phyloP scores from a whole-genome alignment of 2,888 invertebrate species.

The Dendrolimus pini region DNA sequence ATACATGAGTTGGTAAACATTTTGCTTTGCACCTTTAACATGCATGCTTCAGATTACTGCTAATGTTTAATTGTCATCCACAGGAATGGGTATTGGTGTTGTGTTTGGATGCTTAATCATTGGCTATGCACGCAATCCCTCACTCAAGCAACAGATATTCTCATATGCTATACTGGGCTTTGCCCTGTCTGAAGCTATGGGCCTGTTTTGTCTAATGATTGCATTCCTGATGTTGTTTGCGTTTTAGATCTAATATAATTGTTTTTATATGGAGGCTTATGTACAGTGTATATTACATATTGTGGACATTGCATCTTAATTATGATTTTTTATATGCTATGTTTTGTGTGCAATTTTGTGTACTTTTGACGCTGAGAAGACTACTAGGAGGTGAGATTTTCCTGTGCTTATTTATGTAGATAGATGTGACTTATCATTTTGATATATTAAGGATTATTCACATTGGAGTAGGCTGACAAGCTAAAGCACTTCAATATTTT shows the following conservation, averaged over 20 bases:
- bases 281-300: constrained; percentile 43
- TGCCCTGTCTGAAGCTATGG: constrained; percentile 99
- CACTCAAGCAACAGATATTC: constrained; percentile 98
- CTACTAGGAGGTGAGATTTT: constrained; percentile 31
- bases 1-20: too few relatives aligned
- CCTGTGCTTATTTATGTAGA: constrained; percentile 2
- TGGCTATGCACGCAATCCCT: constrained; percentile 97
- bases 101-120: constrained; percentile 98
- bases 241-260: constrained; percentile 75
- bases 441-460: not conserved
- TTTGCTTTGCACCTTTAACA: not conserved
- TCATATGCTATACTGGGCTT: constrained; percentile 98
- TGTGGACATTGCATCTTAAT: constrained; percentile 19
- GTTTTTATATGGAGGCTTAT: constrained; percentile 25
- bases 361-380: constrained; percentile 17
- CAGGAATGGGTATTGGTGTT: constrained; percentile 97
- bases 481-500: too few relatives aligned
- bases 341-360: constrained; percentile 23
- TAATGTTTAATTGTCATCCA: constrained; percentile 30
- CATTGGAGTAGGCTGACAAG: too few relatives aligned
- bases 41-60: constrained; percentile 6
- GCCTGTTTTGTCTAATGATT: constrained; percentile 99
- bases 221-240: constrained; percentile 98
- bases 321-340: constrained; percentile 26
- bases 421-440: not conserved